phyloP scores from a whole-genome alignment of 1,140 invertebrate species.

The Formica exsecta region DNA sequence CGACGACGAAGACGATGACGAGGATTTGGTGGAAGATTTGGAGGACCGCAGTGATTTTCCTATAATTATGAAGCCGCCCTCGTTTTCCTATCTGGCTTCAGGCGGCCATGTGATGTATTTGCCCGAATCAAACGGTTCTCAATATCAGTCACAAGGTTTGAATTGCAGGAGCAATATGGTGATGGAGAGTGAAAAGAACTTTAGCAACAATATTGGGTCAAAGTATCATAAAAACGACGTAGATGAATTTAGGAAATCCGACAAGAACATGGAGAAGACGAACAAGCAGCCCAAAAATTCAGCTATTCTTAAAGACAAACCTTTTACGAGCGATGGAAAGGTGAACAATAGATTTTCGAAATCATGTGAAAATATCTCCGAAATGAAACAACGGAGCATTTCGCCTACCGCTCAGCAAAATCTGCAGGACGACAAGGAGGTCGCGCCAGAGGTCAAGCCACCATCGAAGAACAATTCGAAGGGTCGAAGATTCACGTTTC shows the following conservation, averaged over 20 bases:
- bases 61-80: conserved; percentile 84
- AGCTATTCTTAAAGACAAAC: neutral
- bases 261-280: conserved; percentile 58
- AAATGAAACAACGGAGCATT: conserved; percentile 77
- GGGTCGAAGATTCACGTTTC: conserved; percentile 92
- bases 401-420: conserved; percentile 74
- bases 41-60: conserved; percentile 79
- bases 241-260: conserved; percentile 40
- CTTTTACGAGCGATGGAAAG: conserved; percentile 7
- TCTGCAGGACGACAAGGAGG: conserved; percentile 75
- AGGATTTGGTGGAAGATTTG: conserved; percentile 72
- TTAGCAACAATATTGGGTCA: conserved; percentile 29
- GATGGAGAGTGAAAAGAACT: conserved; percentile 35
- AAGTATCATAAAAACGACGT: conserved; percentile 68
- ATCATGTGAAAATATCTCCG: conserved; percentile 85
- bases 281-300: conserved; percentile 21
- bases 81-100: conserved; percentile 85
- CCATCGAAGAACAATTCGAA: conserved; percentile 78
- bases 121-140: conserved; percentile 88
- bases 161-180: conserved; percentile 63
- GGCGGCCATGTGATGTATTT: conserved; percentile 93
- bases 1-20: conserved; percentile 78
- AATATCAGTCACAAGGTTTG: conserved; percentile 73
- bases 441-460: conserved; percentile 71
- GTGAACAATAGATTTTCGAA: conserved; percentile 78